A percentile compares a stretch with the other conserved stretches of the same genome.
These are phyloP conservation scores for Lordiphosa andalusiaca DNA, from an alignment of 2,888 invertebrate species.

Conservation along the genomic window DNA sequence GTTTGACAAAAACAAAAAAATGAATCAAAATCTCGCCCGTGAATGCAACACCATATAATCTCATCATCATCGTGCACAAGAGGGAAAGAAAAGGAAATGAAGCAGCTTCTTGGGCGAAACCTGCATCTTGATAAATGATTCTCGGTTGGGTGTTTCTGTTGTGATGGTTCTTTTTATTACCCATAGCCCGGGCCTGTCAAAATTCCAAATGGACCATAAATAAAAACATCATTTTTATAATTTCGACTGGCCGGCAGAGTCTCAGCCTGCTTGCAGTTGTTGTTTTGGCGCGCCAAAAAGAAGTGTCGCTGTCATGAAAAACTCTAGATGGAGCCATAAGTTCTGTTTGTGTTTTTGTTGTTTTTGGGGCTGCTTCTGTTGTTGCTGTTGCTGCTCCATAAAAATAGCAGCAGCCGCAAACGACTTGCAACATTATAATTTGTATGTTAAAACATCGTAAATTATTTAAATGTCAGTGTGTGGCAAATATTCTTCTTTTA, in stretches of 20 bases:
- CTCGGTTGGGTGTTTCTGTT: constrained; percentile 28
- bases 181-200: constrained; percentile 75
- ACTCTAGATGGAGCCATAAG: constrained; percentile 66
- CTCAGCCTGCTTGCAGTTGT: constrained; percentile 13
- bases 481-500: constrained; percentile 50
- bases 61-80: constrained; percentile 14
- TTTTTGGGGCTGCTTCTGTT: constrained; percentile 10
- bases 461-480: constrained; percentile 79
- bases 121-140: constrained; percentile 59
- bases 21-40: constrained; percentile 64
- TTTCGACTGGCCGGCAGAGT: constrained; percentile 33
- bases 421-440: constrained; percentile 76
- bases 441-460: constrained; percentile 80
- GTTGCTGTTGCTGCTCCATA: constrained; percentile 45
- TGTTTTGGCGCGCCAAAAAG: constrained; percentile 59
- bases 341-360: background rate
- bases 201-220: constrained; percentile 79
- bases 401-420: constrained; percentile 63
- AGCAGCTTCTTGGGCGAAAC: constrained; percentile 9
- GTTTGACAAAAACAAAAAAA: constrained; percentile 61
- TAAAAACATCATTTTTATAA: constrained; percentile 78
- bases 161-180: constrained; percentile 58
- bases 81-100: background rate
- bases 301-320: constrained; percentile 45
- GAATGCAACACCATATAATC: constrained; percentile 17